Evolutionary conservation across 2,113 vertebrate species (phyloP), one percentile per base, ranked within the genome.

Genomic region (Syrmaticus mikado): DNA sequence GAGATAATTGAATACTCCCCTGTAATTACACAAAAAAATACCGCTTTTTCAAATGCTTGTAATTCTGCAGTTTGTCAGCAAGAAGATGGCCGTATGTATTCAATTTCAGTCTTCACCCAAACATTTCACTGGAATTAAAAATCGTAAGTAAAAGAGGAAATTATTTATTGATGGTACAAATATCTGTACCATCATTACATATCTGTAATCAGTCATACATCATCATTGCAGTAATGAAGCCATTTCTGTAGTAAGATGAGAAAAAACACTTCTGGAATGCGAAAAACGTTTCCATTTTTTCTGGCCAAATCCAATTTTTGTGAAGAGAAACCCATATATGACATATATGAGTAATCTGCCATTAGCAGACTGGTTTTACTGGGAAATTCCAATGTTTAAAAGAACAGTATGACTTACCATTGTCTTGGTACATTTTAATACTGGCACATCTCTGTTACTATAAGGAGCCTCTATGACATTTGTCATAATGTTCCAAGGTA

Each of bases 261-360:
- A 32, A 89, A 76, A 85, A 36, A 20, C 30, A 61, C 28, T 80
- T 87, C 62, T 34, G 45, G 8, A 80, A 3, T 65, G 17, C 25
- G 58, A 52, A 38, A 38, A 38, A 38, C 11, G 46, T 79, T 93
- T 90, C n/a, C 8, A 89, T 70, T 93, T 62, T 91, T 91, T 12
- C n/a, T 76, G 45, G 18, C 34, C 64, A 72, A 88, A 82, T 86
- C 25, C 65, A 82, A 3, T 91, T 90, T 92, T 65, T 24, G 0
- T 65, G 46, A 92, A 66, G 11, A 86, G 43, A 61, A 84, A 76
- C 28, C 19, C 15, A 76, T 92, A 66, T 89, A 45, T 17, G 60
- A 85, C 15, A 76, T 92, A 66, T 89, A 45, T 17, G 60, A 85
- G 14, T 90, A 82, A 92, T 92, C 58, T 90, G 40, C 75, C 41